Base-by-base conservation (phyloP, 2,113 vertebrate species). In the Neolamprologus kungweensis region DNA sequence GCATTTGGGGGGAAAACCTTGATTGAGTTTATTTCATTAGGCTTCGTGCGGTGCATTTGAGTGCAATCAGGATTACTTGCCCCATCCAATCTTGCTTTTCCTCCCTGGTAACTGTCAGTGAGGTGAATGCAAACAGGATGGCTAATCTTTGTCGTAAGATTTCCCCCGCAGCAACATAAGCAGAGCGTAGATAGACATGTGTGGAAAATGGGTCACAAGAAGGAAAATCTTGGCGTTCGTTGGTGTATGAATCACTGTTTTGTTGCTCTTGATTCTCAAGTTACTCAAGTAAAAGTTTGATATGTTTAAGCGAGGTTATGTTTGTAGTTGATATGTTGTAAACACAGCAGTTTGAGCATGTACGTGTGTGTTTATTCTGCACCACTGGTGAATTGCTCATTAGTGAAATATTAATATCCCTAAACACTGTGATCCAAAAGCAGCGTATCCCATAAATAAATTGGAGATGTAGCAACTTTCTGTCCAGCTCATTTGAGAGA, bases 371-470 rank as follows among this genome's bases (percentile, higher is more conserved):
- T 89, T 31, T 91, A 57, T 83, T 84, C 40, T 55, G 33, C 84
- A 86, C 73, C 84, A 26, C 55, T 35, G 51, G 81, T 33, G 85
- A 88, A 78, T 89, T 83, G 82, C 65, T 83, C 35, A 2, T 73
- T 83, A 35, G 83, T 93, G 13, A 90, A 96, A 93, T 91, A 91
- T 94, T 94, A 82, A 94, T 92, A 79, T 19, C 14, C 73, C 82
- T 94, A 93, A 95, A 95, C 94, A 91, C 85, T 80, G 54, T 50
- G 85, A 92, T 94, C 85, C 82, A 83, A 91, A 91, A 88, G 88
- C 86, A 91, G 83, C 88, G 83, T 85, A 80, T 42, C 65, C 85
- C 60, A 94, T 96, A 68, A 95, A 95, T 95, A 93, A 95, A 94
- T 88, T 80, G 94, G 82, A 83, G 54, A 53, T 60, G 75, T 82